Conservation (phyloP, 1,140 invertebrate species). For the Papilio polytes region DNA sequence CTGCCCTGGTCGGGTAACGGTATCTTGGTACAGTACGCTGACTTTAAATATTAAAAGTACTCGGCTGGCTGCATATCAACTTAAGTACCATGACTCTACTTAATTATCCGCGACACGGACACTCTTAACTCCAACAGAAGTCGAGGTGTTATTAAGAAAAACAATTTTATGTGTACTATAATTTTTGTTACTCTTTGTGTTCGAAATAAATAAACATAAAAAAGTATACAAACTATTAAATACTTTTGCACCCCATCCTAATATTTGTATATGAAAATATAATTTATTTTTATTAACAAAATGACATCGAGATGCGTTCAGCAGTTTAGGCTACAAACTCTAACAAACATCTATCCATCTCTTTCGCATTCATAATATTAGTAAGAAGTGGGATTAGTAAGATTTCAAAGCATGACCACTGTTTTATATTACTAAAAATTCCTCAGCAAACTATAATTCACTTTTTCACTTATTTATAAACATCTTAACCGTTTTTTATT, state of each 20-base stretch:
- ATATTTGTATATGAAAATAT: no score
- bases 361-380: no score
- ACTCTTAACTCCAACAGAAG: neutral
- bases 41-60: slow-evolving; percentile 69
- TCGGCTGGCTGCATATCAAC: slow-evolving; percentile 58
- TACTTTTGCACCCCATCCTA: no score
- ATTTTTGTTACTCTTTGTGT: neutral
- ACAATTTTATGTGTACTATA: neutral
- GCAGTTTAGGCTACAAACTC: no score
- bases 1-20: slow-evolving; percentile 63
- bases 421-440: neutral
- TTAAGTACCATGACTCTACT: slow-evolving; percentile 62
- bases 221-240: no score
- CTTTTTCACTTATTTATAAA: neutral
- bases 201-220: neutral
- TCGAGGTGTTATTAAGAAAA: slow-evolving; percentile 16
- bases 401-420: neutral
- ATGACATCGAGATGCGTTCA: no score
- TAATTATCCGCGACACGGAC: slow-evolving; percentile 46
- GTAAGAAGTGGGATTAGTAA: no score
- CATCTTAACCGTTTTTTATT: neutral
- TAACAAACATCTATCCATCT: no score
- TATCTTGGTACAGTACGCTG: slow-evolving; percentile 67
- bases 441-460: neutral
- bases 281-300: no score